Base-by-base conservation (phyloP, 2,888 invertebrate species). In the Scaptomyza caliginosa region DNA sequence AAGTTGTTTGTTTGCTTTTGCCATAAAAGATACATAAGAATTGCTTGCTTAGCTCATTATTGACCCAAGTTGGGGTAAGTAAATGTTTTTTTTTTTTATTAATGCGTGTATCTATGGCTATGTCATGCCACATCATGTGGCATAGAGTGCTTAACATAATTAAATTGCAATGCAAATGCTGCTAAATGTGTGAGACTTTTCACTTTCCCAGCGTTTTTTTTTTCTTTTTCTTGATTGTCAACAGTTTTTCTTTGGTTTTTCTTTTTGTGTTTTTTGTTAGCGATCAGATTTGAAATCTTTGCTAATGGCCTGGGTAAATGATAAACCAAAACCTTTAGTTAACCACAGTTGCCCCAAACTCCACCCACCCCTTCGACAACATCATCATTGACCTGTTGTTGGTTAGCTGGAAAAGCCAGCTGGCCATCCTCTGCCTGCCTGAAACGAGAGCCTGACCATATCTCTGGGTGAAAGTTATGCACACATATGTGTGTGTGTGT, bases 121-220 rank as follows among this genome's bases (percentile, higher is more conserved):
- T 46, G 57, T 66, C 36, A 51, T 62, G 50, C 52, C 36, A 19
- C 32, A 62, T 68, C 26, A 42, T 63, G 46, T 36, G 10, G 43
- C 51, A 60, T 17, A 19, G 26, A 55, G 34, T 28, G 43, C 17
- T 56, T 39, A 67, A 11, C 67, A 67, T 52, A 55, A 72, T 68
- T 50, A 48, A 51, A 50, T 54, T 74, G 68, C 70, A 56, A 50
- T 70, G 60, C 59, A 17, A 73, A 43, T 45, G 46, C 32, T 28
- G 49, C 34, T 45, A 50, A 62, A 56, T 57, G 70, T 74, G 71
- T 72, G 71, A 70, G 72, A 72, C 40, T 72, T 70, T 72, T 69
- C 72, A 72, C 72, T 72, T 72, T 72, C 72, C 72, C 72, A 72
- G 48, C 54, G 17, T 17, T 57, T 30, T 10, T 13, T 13, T 5